These are phyloP conservation scores for Epinephelus coioides DNA, from an alignment of 2,797 vertebrate genomes.

Conservation along the genomic window DNA sequence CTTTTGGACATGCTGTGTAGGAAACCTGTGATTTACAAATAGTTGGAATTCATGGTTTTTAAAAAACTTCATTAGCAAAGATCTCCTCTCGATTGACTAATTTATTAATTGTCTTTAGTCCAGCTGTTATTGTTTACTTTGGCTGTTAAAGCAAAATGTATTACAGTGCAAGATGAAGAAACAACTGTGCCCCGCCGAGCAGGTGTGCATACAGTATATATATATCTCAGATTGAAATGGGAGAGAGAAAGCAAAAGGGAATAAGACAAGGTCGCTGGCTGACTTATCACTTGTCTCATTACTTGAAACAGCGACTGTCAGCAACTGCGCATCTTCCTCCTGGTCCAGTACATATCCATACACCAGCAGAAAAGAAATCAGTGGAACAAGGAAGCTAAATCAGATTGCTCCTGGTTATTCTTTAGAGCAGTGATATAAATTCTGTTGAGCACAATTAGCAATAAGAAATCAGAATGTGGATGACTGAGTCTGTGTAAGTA, in stretches of 20 bases:
- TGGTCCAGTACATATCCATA: slow-evolving; percentile 58
- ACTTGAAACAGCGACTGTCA: slow-evolving; percentile 76
- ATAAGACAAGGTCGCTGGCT: slow-evolving; percentile 69
- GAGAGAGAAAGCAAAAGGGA: slow-evolving; percentile 66
- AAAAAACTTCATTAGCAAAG: too few relatives aligned
- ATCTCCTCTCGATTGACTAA: background rate
- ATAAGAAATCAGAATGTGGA: slow-evolving; percentile 40
- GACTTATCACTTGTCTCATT: slow-evolving; percentile 79
- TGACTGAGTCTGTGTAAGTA: slow-evolving; percentile 12
- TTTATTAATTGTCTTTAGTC: slow-evolving; percentile 10
- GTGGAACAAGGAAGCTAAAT: slow-evolving; percentile 52
- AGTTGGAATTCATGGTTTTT: slow-evolving; percentile 5
- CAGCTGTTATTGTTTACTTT: slow-evolving; percentile 23
- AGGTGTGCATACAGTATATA: slow-evolving; percentile 29
- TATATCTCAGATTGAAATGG: slow-evolving; percentile 59
- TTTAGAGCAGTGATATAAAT: slow-evolving; percentile 26
- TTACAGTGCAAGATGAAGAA: slow-evolving; percentile 17
- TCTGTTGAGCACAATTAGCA: slow-evolving; percentile 56
- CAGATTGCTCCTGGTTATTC: slow-evolving; percentile 22
- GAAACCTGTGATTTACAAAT: background rate
- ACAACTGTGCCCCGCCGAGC: slow-evolving; percentile 8
- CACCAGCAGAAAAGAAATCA: slow-evolving; percentile 65
- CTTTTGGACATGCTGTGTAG: background rate
- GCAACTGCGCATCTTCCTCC: slow-evolving; percentile 66
- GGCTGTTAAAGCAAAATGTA: slow-evolving; percentile 8